These are phyloP conservation scores for Chroicocephalus ridibundus DNA, from an alignment of 2,113 vertebrate species.

Conservation along the genomic window DNA sequence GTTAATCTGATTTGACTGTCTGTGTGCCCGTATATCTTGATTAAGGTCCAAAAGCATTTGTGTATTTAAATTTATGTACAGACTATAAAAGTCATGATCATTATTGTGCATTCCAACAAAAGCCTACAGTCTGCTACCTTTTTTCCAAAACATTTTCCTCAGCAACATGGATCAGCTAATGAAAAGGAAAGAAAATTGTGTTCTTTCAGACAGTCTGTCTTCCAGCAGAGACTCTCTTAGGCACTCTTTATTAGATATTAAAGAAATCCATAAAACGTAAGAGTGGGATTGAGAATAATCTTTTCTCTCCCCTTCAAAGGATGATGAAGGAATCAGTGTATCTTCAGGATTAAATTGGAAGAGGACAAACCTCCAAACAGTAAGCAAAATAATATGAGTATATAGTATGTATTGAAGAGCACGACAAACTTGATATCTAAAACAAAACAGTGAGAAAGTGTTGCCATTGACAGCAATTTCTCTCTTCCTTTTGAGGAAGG, in stretches of 20 bases:
- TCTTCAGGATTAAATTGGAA: not conserved
- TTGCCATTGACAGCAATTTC: not conserved
- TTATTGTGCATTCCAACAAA: not conserved
- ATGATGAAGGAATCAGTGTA: not conserved
- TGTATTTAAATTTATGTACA: not conserved
- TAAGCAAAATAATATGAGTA: not conserved
- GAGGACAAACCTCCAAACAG: not conserved
- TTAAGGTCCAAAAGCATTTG: not conserved
- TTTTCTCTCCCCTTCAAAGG: not conserved
- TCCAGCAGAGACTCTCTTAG: not conserved
- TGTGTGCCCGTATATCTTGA: not conserved
- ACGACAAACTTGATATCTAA: not conserved
- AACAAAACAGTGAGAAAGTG: not conserved
- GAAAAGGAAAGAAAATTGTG: not conserved
- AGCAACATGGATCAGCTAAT: not conserved
- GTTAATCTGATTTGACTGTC: not conserved
- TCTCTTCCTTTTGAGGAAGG: not conserved
- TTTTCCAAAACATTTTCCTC: not conserved
- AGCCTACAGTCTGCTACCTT: not conserved
- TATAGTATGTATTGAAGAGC: not conserved
- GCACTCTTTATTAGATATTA: not conserved
- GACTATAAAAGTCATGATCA: not conserved
- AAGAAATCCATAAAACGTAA: not conserved
- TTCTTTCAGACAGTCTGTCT: not conserved
- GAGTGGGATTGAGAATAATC: not conserved